These are phyloP conservation scores for Listronotus bonariensis DNA, from an alignment of 1,140 invertebrate genomes.

Conservation along the genomic window DNA sequence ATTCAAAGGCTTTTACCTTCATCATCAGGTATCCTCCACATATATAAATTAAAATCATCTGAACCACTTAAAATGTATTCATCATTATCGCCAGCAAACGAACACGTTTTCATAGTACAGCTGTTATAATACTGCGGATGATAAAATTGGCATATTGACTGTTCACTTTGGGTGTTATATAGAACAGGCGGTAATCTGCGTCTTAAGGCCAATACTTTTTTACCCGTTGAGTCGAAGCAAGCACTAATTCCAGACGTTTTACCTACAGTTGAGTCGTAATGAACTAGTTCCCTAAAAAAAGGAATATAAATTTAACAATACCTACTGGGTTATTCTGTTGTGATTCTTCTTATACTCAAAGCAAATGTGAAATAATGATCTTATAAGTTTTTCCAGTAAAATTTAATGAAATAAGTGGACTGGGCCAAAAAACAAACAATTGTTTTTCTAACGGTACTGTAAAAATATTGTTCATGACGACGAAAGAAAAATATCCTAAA, in stretches of 20 bases:
- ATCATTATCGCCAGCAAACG: constrained; percentile 88
- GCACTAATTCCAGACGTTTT: constrained; percentile 90
- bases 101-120: constrained; percentile 96
- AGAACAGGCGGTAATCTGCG: constrained; percentile 82
- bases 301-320: neutral
- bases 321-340: too few relatives aligned
- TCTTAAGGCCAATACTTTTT: constrained; percentile 79
- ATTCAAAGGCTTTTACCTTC: constrained; percentile 56
- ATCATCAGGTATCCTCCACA: constrained; percentile 85
- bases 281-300: constrained; percentile 65
- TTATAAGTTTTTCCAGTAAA: too few relatives aligned
- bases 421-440: too few relatives aligned
- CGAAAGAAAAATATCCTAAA: too few relatives aligned
- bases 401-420: too few relatives aligned
- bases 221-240: constrained; percentile 81
- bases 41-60: constrained; percentile 94
- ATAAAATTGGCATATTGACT: constrained; percentile 83
- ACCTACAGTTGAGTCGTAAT: constrained; percentile 71
- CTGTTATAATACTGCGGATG: constrained; percentile 93
- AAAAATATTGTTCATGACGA: too few relatives aligned
- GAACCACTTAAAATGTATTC: constrained; percentile 90
- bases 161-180: constrained; percentile 70
- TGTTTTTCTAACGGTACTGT: too few relatives aligned
- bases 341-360: too few relatives aligned
- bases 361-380: too few relatives aligned